Evolutionary conservation across 2,888 invertebrate genomes (phyloP).

Genomic region (Eurois occulta): DNA sequence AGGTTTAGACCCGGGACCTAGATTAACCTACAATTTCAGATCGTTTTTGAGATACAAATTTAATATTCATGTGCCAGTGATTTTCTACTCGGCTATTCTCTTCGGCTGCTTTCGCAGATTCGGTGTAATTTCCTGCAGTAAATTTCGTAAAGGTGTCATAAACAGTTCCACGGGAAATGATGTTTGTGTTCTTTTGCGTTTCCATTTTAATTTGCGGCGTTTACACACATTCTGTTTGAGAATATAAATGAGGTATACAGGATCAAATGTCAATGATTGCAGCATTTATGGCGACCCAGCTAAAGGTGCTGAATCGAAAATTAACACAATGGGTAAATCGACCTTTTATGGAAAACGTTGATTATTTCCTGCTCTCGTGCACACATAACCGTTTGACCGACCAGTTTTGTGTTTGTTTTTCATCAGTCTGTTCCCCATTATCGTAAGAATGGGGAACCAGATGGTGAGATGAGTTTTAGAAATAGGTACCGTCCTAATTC

Average conservation of each 20-base stretch:
- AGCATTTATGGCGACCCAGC: slow-evolving; percentile 1
- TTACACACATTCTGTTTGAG: slow-evolving; percentile 31
- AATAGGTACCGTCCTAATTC: background rate
- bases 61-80: slow-evolving; percentile 17
- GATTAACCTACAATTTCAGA: slow-evolving; percentile 7
- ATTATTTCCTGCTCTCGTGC: slow-evolving; percentile 6
- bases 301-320: slow-evolving; percentile 15
- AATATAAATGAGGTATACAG: slow-evolving; percentile 36
- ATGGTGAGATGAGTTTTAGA: background rate
- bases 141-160: slow-evolving; percentile 34
- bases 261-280: slow-evolving; percentile 8
- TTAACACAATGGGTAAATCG: slow-evolving; percentile 13
- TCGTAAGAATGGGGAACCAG: background rate
- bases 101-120: slow-evolving; percentile 12
- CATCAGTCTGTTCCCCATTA: no score
- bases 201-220: slow-evolving; percentile 12
- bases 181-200: slow-evolving; percentile 33
- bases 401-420: slow-evolving; percentile 3
- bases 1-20: background rate
- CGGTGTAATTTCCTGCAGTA: slow-evolving; percentile 49
- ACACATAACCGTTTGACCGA: background rate
- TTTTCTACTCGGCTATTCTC: slow-evolving; percentile 23
- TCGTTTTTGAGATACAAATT: slow-evolving; percentile 1
- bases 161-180: slow-evolving; percentile 35
- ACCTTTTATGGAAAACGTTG: slow-evolving; percentile 18